Percentiles rank a stretch among this genome's conserved stretches.
Evolutionary conservation across 1,140 invertebrate species (phyloP).

Genomic region (Heliconius hermathena): DNA sequence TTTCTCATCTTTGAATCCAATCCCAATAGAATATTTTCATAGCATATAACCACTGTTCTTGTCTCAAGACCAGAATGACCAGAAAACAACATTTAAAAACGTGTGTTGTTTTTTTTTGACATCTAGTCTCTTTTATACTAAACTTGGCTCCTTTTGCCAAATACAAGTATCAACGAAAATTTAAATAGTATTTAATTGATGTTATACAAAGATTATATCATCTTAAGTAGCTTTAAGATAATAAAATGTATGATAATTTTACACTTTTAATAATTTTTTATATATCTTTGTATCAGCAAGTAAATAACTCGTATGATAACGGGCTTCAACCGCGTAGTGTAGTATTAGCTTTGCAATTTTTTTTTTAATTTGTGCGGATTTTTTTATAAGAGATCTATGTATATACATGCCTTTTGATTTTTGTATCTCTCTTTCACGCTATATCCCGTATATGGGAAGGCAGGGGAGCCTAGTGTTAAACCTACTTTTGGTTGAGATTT

Average conservation of each 20-base stretch:
- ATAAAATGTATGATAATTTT: neutral
- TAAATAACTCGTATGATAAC: neutral
- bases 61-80: neutral
- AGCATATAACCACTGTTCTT: neutral
- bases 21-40: neutral
- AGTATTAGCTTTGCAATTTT: no score
- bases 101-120: no score
- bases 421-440: no score
- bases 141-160: neutral
- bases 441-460: no score
- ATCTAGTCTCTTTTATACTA: neutral
- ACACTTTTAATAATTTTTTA: neutral
- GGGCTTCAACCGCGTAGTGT: neutral
- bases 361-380: no score
- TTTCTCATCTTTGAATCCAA: no score
- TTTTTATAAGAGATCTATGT: no score
- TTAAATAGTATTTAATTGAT: neutral
- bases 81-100: no score
- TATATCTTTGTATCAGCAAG: neutral
- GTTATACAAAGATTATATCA: neutral
- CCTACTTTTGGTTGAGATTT: no score
- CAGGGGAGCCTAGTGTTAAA: no score
- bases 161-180: neutral
- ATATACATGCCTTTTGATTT: no score
- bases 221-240: slow-evolving; percentile 8